These are phyloP conservation scores for Drosophila monieri DNA, from an alignment of 2,888 invertebrate genomes.

Conservation along the genomic window DNA sequence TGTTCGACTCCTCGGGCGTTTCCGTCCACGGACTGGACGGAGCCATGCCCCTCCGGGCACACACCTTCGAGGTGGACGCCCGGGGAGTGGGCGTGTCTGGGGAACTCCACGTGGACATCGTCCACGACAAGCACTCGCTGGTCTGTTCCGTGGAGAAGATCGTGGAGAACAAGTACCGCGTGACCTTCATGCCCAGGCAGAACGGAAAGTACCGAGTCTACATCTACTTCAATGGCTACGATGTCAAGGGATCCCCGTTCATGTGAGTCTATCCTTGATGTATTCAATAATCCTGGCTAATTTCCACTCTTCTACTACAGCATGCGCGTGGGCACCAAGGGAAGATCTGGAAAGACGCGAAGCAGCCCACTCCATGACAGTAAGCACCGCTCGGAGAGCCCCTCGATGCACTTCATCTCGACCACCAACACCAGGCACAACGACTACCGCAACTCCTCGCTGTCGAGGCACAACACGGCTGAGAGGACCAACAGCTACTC, in stretches of 20 bases:
- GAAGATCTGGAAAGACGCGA: constrained; percentile 85
- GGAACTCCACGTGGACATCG: constrained; percentile 94
- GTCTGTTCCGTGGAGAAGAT: constrained; percentile 93
- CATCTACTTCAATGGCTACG: constrained; percentile 96
- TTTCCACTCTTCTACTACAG: not conserved
- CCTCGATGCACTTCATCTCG: constrained; percentile 83
- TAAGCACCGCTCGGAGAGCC: constrained; percentile 84
- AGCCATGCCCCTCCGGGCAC: constrained; percentile 93
- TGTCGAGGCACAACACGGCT: constrained; percentile 71
- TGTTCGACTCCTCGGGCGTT: constrained; percentile 96
- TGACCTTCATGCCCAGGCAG: constrained; percentile 91
- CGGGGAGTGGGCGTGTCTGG: constrained; percentile 93
- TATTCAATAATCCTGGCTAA: not conserved
- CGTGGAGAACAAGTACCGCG: constrained; percentile 89
- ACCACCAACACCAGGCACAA: constrained; percentile 81
- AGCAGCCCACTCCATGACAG: constrained; percentile 86
- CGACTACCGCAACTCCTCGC: constrained; percentile 80
- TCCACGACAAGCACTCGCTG: constrained; percentile 93
- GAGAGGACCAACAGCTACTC: constrained; percentile 82
- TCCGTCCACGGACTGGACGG: constrained; percentile 92
- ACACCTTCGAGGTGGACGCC: constrained; percentile 92
- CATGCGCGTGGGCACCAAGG: constrained; percentile 92
- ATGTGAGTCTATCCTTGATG: constrained; percentile 82
- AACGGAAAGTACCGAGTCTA: constrained; percentile 93
- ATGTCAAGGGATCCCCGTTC: constrained; percentile 92